Evolutionary conservation across 2,797 vertebrate genomes (phyloP), one percentile per base, ranked within the genome.

Genomic region (Sebastes cheni): DNA sequence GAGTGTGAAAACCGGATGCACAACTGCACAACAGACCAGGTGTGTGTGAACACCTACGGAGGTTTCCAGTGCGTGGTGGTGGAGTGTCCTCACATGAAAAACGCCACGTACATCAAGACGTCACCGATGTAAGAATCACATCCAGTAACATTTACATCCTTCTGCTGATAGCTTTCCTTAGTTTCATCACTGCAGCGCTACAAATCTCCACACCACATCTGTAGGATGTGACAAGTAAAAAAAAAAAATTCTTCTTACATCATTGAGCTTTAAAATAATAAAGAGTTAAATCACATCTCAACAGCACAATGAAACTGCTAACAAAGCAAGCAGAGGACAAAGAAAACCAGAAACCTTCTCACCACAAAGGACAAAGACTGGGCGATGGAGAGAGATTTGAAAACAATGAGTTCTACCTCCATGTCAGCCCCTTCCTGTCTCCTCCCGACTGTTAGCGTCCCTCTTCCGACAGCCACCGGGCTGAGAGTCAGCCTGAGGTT

Each of bases 61-160:
- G 93, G 95, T 0, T 93, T 97, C 89, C 93, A 87, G 69, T 98
- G 97, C 0, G 90, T 95, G 80, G 86, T 12, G 5, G 95, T 96
- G 52, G 94, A 94, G 86, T 98, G 97, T 58, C 97, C 96, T 22
- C 89, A 25, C 0, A 60, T 94, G 0, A 91, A 86, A 5, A 97
- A 97, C 60, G 95, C 94, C 69, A 97, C 95, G 3, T 98, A 97
- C 0, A 86, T 97, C 88, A 97, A 96, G 93, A 97, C 96, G 0
- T 97, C 97, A 0, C 60, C 93, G 1, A 93, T 95, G 97, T 97
- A 92, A 97, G 97, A 4, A 16, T 1, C 30, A 36, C 60, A 8
- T 8, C 3, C 13, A 1, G 0, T 25, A 7, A 20, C 16, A 56
- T 25, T 23, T 0, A 32, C 18, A 16, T 32, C 29, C 5, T 22